phyloP scores from a whole-genome alignment of 2,888 invertebrate genomes.

The Mellilla xanthometata region DNA sequence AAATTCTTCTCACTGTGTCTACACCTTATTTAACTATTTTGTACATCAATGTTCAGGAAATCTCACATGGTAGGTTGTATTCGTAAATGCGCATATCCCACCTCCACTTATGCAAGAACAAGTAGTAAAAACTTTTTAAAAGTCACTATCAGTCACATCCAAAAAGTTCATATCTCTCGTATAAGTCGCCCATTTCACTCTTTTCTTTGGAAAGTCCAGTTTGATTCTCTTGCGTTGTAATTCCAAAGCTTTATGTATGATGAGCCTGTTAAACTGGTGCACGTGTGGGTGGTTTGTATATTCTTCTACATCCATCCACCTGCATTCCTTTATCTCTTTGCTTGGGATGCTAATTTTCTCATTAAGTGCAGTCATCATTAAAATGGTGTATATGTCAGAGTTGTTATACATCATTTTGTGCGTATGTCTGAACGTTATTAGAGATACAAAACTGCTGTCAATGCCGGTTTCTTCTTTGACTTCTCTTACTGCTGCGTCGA shows the following conservation, averaged over 20 bases:
- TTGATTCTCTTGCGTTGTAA: conserved; percentile 83
- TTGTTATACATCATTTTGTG: conserved; percentile 90
- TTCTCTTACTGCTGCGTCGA: conserved; percentile 91
- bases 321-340: conserved; percentile 88
- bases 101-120: too few species aligned
- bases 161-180: conserved; percentile 63
- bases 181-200: conserved; percentile 58
- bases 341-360: conserved; percentile 85
- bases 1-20: not conserved
- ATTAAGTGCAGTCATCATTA: conserved; percentile 86
- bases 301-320: conserved; percentile 92
- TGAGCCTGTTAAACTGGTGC: conserved; percentile 86
- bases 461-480: conserved; percentile 96
- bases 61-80: not conserved
- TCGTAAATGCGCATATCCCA: too few species aligned
- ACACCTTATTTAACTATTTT: not conserved
- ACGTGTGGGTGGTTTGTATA: conserved; percentile 87
- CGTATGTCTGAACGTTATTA: conserved; percentile 90
- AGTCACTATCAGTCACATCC: conserved; percentile 46
- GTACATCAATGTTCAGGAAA: not conserved
- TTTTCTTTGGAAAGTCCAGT: conserved; percentile 81
- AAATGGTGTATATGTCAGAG: conserved; percentile 93
- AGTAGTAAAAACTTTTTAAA: too few species aligned
- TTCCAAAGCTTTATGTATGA: conserved; percentile 85
- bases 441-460: conserved; percentile 86